Base-by-base conservation (phyloP, 2,888 invertebrate species). In the Cheilosia vernalis region DNA sequence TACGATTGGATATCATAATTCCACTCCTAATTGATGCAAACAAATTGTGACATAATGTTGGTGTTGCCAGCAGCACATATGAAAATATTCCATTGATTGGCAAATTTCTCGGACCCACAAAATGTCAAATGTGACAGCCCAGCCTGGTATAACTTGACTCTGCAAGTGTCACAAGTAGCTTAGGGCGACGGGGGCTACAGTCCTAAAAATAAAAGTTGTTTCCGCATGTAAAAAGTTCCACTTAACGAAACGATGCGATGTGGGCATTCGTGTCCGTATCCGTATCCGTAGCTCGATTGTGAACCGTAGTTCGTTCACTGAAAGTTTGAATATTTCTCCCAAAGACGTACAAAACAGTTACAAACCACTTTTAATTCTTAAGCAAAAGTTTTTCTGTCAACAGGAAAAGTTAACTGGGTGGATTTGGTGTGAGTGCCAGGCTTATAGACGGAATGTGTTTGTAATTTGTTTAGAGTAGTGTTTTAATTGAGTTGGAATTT, bases 311-410 rank as follows among this genome's bases (percentile, higher is more conserved):
- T 37, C n/a, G 55, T 9, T 9, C 9, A 24, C 63, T 24, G 42
- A 55, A 61, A 67, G 49, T 82, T 82, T n/a, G 21, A 53, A 47
- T 47, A 72, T 55, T 70, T 60, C 60, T 58, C 27, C 44, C 70
- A n/a, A 15, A 51, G 21, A 15, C 10, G 24, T 21, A 51, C 51
- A 66, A 58, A 64, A 73, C 67, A 67, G 72, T 83, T 83, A 47
- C 61, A 83, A 83, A 66, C 83, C 67, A 72, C 78, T 83, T 83
- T 79, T 78, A 78, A 73, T 83, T 78, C 66, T 40, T 66, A 61
- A 83, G 66, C 49, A 72, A 83, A 83, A 83, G 72, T 83, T 83
- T 83, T 53, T 56, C 82, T 70, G 82, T 83, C 72, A 83, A 83
- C 78, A 83, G 33, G 66, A 37, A 83, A 78, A 78, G 60, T 82